Evolutionary conservation across 2,888 invertebrate genomes (phyloP).

Genomic region (Yponomeuta malinellus): DNA sequence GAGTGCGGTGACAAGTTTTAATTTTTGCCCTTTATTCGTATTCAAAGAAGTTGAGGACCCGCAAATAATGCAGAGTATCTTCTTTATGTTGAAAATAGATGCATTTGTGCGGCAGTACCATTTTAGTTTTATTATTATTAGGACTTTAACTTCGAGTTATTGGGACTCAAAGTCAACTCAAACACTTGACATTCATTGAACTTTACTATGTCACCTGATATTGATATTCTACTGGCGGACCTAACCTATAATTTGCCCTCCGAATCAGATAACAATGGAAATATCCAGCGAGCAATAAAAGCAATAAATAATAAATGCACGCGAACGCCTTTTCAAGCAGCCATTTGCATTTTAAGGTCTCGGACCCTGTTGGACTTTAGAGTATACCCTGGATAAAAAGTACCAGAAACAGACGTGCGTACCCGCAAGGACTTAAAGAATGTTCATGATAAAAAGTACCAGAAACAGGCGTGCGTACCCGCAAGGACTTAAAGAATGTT

Average conservation of each 20-base stretch:
- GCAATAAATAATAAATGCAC: constrained; percentile 3
- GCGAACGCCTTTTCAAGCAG: neutral
- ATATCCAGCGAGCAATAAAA: neutral
- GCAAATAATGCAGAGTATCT: too few species aligned
- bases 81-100: too few species aligned
- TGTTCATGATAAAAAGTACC: neutral
- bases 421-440: too few species aligned
- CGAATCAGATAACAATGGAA: constrained; percentile 1
- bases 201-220: neutral
- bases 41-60: too few species aligned
- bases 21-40: too few species aligned
- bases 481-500: too few species aligned
- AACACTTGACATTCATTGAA: neutral
- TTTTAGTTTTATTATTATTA: too few species aligned
- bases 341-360: neutral
- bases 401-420: neutral
- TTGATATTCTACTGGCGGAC: neutral
- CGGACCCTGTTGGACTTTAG: neutral
- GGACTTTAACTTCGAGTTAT: too few species aligned
- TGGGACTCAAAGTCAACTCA: too few species aligned
- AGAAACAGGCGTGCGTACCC: too few species aligned
- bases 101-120: too few species aligned
- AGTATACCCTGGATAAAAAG: neutral
- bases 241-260: neutral
- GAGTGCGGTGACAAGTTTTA: too few species aligned